Conservation (phyloP, 2,888 invertebrate genomes). For the Aromia moschata region DNA sequence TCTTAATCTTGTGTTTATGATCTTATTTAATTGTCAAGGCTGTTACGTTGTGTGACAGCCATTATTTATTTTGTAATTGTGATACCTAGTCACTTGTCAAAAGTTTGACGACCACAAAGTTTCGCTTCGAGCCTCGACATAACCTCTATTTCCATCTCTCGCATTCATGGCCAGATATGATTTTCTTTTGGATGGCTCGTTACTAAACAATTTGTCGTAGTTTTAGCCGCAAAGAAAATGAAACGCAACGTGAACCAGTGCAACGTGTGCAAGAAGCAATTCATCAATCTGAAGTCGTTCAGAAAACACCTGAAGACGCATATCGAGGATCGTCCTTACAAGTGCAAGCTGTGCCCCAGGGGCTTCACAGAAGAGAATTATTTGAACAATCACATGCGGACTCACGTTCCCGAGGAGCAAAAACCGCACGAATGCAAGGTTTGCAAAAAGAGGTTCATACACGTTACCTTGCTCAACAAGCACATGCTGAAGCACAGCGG, state of each 20-base stretch:
- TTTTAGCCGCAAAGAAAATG: constrained; percentile 52
- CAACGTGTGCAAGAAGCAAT: constrained; percentile 63
- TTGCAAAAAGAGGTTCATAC: constrained; percentile 64
- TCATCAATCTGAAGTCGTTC: constrained; percentile 62
- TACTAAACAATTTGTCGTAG: too few species aligned
- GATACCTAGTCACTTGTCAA: too few species aligned
- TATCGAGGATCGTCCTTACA: constrained; percentile 61
- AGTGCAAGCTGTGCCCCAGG: constrained; percentile 61
- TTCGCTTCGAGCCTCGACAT: too few species aligned
- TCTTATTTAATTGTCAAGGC: too few species aligned
- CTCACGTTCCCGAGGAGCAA: constrained; percentile 59
- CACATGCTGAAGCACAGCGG: constrained; percentile 63
- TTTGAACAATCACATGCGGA: constrained; percentile 62
- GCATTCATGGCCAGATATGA: too few species aligned
- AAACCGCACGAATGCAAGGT: constrained; percentile 64
- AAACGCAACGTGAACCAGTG: constrained; percentile 60
- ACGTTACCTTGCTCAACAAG: constrained; percentile 62
- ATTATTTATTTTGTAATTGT: too few species aligned
- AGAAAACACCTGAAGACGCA: constrained; percentile 63
- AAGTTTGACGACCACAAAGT: too few species aligned
- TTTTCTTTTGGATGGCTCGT: too few species aligned
- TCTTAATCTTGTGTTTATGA: too few species aligned
- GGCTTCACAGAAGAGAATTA: constrained; percentile 63
- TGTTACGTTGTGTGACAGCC: too few species aligned
- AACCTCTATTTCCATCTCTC: too few species aligned